phyloP scores from a whole-genome alignment of 2,113 vertebrate genomes.

The Mirounga angustirostris region DNA sequence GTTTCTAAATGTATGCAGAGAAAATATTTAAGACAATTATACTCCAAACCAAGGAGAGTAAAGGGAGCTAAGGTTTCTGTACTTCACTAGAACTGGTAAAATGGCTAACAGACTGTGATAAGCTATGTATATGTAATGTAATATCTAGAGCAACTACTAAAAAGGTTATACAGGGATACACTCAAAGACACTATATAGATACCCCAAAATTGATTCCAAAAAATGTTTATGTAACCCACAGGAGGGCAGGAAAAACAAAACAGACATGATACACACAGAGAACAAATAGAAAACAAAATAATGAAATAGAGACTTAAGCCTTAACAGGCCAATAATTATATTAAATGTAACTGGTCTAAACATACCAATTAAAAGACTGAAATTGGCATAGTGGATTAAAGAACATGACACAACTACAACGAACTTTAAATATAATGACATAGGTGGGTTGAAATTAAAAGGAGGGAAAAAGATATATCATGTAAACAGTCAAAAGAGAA shows the following conservation, averaged over 20 bases:
- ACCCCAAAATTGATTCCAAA: slow-evolving; percentile 56
- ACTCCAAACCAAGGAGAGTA: neutral
- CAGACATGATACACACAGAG: neutral
- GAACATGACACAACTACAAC: neutral
- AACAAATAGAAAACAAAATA: slow-evolving; percentile 10
- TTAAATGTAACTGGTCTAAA: slow-evolving; percentile 46
- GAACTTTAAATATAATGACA: slow-evolving; percentile 38
- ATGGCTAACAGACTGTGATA: slow-evolving; percentile 31
- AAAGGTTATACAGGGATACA: neutral
- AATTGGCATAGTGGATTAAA: neutral
- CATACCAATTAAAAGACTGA: slow-evolving; percentile 6
- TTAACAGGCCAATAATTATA: neutral
- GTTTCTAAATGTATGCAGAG: slow-evolving; percentile 21
- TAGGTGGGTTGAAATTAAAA: slow-evolving; percentile 40
- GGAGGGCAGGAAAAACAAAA: slow-evolving; percentile 13
- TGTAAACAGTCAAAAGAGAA: slow-evolving; percentile 16
- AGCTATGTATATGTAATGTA: neutral
- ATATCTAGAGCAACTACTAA: slow-evolving; percentile 39
- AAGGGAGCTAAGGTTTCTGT: slow-evolving; percentile 47
- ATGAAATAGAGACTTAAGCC: slow-evolving; percentile 6
- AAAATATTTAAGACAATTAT: slow-evolving; percentile 55
- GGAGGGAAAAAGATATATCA: neutral
- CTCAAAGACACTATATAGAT: neutral
- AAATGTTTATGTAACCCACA: neutral
- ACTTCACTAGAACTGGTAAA: slow-evolving; percentile 38